Percentiles rank a stretch among this genome's conserved stretches.
Conservation (phyloP, 1,140 invertebrate genomes). For the Drosophila trapezifrons region DNA sequence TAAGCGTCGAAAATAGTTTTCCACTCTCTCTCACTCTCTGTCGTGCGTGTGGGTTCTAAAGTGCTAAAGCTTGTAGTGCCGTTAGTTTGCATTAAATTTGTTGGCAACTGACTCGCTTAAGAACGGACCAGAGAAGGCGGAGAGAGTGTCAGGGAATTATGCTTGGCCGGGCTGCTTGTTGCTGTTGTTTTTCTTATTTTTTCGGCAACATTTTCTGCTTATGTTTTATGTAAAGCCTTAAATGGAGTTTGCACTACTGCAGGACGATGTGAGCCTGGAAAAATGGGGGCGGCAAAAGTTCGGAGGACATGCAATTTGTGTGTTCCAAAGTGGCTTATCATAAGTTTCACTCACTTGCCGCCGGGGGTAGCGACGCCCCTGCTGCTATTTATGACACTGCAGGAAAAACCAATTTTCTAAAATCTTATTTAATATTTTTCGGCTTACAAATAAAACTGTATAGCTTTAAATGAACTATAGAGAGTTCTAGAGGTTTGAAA, state of each 20-base stretch:
- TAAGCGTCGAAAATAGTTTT: slow-evolving; percentile 66
- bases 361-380: slow-evolving; percentile 1
- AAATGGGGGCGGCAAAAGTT: slow-evolving; percentile 13
- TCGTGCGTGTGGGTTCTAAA: slow-evolving; percentile 44
- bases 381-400: slow-evolving; percentile 9
- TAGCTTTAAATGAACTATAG: neutral
- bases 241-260: slow-evolving; percentile 36
- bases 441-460: neutral
- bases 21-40: slow-evolving; percentile 23
- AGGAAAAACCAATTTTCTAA: slow-evolving; percentile 16
- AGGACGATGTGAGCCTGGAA: neutral
- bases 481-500: neutral
- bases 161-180: slow-evolving; percentile 9
- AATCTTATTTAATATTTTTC: neutral
- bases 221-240: slow-evolving; percentile 54
- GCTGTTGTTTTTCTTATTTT: slow-evolving; percentile 17
- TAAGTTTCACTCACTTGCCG: slow-evolving; percentile 16
- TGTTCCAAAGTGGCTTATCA: slow-evolving; percentile 43
- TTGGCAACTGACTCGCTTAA: slow-evolving; percentile 39
- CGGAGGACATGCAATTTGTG: slow-evolving; percentile 41
- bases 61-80: slow-evolving; percentile 69
- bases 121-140: slow-evolving; percentile 17
- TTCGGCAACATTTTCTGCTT: slow-evolving; percentile 44
- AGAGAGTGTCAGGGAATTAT: slow-evolving; percentile 53
- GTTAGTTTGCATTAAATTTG: slow-evolving; percentile 68